Percentiles rank a stretch among this genome's conserved stretches.
phyloP scores from a whole-genome alignment of 2,888 invertebrate genomes.

The Scaptomyza cyrtandrae region DNA sequence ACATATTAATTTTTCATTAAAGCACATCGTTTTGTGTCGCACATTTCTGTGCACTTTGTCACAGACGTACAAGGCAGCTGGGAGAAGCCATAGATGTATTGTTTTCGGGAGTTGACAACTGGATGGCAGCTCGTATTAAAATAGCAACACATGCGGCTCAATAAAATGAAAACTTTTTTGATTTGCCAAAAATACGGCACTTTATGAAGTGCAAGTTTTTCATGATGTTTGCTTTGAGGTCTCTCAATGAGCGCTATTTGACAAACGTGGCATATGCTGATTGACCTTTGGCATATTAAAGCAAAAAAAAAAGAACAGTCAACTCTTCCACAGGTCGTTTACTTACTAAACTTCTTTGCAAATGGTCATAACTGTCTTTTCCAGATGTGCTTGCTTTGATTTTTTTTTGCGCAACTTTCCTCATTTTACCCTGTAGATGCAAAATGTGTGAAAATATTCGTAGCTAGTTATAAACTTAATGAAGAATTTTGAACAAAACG shows the following conservation, averaged over 20 bases:
- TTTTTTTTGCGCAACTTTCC: slow-evolving; percentile 2
- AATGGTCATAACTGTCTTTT: slow-evolving; percentile 37
- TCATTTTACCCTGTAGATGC: not conserved
- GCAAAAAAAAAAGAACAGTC: slow-evolving; percentile 8
- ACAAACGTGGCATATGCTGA: slow-evolving; percentile 32
- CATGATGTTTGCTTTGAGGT: slow-evolving; percentile 11
- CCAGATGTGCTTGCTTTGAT: slow-evolving; percentile 10
- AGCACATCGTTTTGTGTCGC: slow-evolving; percentile 60
- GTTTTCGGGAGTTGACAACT: slow-evolving; percentile 15
- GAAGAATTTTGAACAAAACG: not conserved
- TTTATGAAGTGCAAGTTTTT: slow-evolving; percentile 55
- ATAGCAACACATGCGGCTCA: slow-evolving; percentile 32
- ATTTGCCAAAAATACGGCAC: slow-evolving; percentile 53
- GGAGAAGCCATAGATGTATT: slow-evolving; percentile 29
- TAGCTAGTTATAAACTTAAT: not conserved
- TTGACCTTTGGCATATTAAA: slow-evolving; percentile 50
- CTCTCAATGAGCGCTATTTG: slow-evolving; percentile 17
- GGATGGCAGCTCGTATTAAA: not conserved
- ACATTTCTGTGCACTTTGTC: slow-evolving; percentile 59
- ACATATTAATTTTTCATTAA: slow-evolving; percentile 61
- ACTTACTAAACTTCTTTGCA: slow-evolving; percentile 38
- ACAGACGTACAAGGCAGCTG: slow-evolving; percentile 37
- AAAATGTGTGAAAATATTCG: not conserved
- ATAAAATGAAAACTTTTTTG: slow-evolving; percentile 64
- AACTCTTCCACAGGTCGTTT: slow-evolving; percentile 10